phyloP scores from a whole-genome alignment of 2,113 vertebrate genomes.

The Eudyptes chrysolophus region DNA sequence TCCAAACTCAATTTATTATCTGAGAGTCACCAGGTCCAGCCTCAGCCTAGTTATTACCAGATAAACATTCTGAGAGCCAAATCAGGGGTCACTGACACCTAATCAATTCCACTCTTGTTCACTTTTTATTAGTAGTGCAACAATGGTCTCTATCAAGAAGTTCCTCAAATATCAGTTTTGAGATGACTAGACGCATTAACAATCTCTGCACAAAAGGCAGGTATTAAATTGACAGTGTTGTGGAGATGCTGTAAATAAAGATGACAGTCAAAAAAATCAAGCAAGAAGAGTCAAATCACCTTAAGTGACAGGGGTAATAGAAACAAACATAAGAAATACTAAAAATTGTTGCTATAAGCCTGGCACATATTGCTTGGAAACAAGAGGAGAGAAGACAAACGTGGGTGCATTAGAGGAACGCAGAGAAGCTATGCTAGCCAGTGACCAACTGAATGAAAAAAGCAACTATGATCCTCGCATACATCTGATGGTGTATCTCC shows the following conservation, averaged over 20 bases:
- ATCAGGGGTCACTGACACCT: neutral
- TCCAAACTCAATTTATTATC: conserved; percentile 2
- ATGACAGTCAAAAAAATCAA: neutral
- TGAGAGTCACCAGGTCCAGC: neutral
- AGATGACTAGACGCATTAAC: neutral
- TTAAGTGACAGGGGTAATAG: neutral
- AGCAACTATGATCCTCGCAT: neutral
- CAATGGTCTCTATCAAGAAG: neutral
- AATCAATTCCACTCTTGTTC: neutral
- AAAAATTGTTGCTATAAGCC: neutral
- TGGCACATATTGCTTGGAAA: neutral
- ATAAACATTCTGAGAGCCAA: neutral
- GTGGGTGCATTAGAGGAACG: neutral
- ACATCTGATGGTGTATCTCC: neutral
- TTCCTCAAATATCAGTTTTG: neutral
- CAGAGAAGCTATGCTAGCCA: neutral
- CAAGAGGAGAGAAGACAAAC: neutral
- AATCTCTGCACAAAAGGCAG: neutral
- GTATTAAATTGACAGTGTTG: neutral
- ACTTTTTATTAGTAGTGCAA: neutral
- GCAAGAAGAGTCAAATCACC: neutral
- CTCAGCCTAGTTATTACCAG: neutral
- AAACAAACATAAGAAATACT: neutral
- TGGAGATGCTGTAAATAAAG: conserved; percentile 1
- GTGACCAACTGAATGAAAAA: neutral